phyloP scores from a whole-genome alignment of 1,140 invertebrate species.

The Bicyclus anynana region DNA sequence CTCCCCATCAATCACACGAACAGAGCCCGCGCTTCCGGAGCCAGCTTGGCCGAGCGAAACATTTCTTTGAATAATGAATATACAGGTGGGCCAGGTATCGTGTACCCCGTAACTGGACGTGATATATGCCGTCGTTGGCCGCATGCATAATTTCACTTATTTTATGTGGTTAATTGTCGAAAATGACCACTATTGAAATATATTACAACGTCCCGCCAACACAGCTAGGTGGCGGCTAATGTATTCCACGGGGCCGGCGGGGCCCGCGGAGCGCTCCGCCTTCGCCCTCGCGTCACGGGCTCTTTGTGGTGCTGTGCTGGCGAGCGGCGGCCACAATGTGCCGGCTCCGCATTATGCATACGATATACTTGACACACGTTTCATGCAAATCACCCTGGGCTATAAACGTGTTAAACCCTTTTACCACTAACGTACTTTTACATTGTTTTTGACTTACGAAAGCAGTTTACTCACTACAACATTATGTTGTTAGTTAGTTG shows the following conservation, averaged over 20 bases:
- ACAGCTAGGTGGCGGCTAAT: conserved; percentile 59
- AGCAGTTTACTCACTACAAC: too few species aligned
- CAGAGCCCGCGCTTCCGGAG: conserved; percentile 66
- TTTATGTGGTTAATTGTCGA: conserved; percentile 78
- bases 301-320: conserved; percentile 42
- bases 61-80: conserved; percentile 78
- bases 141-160: conserved; percentile 78
- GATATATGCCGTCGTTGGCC: conserved; percentile 75
- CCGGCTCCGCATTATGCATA: conserved; percentile 20
- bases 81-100: conserved; percentile 68
- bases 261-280: conserved; percentile 38
- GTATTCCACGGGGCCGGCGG: conserved; percentile 62
- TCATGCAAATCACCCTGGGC: conserved; percentile 9
- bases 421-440: not conserved
- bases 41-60: conserved; percentile 67
- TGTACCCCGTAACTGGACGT: conserved; percentile 72
- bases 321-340: conserved; percentile 9
- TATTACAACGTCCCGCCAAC: conserved; percentile 63
- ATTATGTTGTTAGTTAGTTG: too few species aligned
- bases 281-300: conserved; percentile 43
- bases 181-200: conserved; percentile 76
- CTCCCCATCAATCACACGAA: conserved; percentile 72
- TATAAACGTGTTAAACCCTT: not conserved
- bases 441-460: not conserved
- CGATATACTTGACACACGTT: conserved; percentile 23